phyloP scores from a whole-genome alignment of 2,113 vertebrate species.

The Ploceus nigricollis region DNA sequence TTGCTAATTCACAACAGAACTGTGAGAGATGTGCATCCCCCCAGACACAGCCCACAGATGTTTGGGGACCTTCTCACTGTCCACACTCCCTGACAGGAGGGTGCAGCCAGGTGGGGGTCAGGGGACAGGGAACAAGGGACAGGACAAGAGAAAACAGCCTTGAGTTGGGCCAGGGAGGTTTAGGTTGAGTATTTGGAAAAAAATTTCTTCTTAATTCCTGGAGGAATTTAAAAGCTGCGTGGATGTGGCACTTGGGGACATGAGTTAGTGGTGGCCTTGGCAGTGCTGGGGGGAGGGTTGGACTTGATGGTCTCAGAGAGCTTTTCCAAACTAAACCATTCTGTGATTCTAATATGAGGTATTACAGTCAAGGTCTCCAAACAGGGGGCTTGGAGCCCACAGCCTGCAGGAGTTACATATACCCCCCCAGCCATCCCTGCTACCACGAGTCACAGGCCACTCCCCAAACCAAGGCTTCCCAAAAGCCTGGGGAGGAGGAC shows the following conservation, averaged over 20 bases:
- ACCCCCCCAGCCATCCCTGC: background rate
- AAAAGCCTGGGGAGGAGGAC: no score
- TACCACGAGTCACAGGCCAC: fast-evolving
- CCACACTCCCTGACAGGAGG: background rate
- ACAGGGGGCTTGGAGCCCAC: fast-evolving
- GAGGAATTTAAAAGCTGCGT: background rate
- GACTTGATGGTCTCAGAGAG: background rate
- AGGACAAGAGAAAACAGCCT: background rate
- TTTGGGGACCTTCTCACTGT: background rate
- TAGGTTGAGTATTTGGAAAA: background rate
- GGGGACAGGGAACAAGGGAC: background rate
- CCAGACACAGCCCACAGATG: background rate
- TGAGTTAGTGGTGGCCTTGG: background rate
- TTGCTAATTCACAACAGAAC: background rate
- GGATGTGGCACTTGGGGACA: background rate
- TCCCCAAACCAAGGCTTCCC: background rate
- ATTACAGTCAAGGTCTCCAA: no score
- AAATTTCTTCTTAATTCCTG: background rate
- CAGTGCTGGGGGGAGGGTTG: background rate
- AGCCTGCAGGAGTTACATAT: fast-evolving
- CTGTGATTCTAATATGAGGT: fast-evolving
- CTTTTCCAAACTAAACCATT: background rate
- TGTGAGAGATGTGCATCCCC: fast-evolving
- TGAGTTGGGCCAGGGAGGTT: background rate
- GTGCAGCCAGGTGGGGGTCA: background rate